Conservation (phyloP, 2,797 vertebrate species). For the Clarias fuscus region DNA sequence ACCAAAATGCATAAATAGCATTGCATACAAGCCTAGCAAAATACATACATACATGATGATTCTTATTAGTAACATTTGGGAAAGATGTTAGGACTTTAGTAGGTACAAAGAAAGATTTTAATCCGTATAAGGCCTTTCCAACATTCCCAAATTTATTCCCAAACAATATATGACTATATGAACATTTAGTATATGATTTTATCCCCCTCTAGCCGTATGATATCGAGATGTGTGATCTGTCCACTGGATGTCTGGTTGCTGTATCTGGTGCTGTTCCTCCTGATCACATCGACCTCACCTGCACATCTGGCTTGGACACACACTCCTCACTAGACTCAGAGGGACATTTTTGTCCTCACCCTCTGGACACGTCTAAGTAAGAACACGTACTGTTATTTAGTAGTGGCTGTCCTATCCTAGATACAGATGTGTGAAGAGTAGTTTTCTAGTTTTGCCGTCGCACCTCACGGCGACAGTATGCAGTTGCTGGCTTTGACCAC, state of each 20-base stretch:
- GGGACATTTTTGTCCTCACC: slow-evolving; percentile 87
- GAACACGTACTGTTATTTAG: slow-evolving; percentile 24
- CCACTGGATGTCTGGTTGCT: slow-evolving; percentile 84
- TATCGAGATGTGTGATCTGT: slow-evolving; percentile 83
- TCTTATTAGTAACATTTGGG: neutral
- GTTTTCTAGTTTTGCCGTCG: too few relatives aligned
- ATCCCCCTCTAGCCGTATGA: slow-evolving; percentile 77
- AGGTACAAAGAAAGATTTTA: neutral
- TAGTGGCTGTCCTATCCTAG: neutral
- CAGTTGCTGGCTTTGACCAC: too few relatives aligned
- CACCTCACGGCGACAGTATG: too few relatives aligned
- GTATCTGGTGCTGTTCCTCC: slow-evolving; percentile 88
- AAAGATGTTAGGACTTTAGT: neutral
- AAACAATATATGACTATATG: neutral
- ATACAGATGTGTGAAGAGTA: too few relatives aligned
- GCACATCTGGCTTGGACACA: slow-evolving; percentile 77
- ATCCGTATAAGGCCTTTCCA: too few relatives aligned
- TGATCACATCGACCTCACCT: slow-evolving; percentile 85
- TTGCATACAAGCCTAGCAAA: neutral
- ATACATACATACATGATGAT: neutral
- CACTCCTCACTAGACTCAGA: slow-evolving; percentile 82
- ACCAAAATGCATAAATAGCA: neutral
- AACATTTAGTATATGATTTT: neutral
- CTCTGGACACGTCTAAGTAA: slow-evolving; percentile 90
- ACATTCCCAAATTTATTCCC: too few relatives aligned